phyloP scores from a whole-genome alignment of 2,797 vertebrate species.

The Phoeniculus purpureus region DNA sequence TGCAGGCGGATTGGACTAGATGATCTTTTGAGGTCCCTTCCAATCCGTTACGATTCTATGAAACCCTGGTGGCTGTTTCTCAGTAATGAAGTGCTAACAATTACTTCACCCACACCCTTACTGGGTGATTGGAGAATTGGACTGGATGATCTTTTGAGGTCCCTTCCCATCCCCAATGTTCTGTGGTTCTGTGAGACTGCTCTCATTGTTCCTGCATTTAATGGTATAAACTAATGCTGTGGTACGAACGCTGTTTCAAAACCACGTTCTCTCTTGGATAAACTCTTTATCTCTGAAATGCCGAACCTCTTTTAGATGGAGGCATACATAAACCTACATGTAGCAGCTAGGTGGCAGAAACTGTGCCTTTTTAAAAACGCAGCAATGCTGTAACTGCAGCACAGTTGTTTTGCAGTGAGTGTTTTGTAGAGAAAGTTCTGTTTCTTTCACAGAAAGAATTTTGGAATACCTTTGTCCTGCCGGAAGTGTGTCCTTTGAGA shows the following conservation, averaged over 20 bases:
- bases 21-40: too few relatives aligned
- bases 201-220: not conserved
- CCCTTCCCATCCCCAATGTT: too few relatives aligned
- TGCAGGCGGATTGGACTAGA: too few relatives aligned
- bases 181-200: not conserved
- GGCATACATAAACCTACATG: not conserved
- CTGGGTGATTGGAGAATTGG: too few relatives aligned
- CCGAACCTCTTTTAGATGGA: not conserved
- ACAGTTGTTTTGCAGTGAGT: not conserved
- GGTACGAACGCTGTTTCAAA: not conserved
- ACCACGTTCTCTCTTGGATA: not conserved
- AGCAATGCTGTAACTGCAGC: not conserved
- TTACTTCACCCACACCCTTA: not conserved
- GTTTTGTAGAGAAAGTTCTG: not conserved
- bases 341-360: conserved; percentile 65
- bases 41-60: too few relatives aligned
- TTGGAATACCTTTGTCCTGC: not conserved
- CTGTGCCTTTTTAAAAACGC: not conserved
- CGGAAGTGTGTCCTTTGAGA: not conserved
- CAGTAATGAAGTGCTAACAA: not conserved
- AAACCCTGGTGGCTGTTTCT: too few relatives aligned
- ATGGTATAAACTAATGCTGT: not conserved
- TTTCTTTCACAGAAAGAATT: not conserved
- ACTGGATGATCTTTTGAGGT: too few relatives aligned
- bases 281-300: not conserved